phyloP scores from a whole-genome alignment of 2,888 invertebrate genomes.

The Spilosoma lubricipeda region DNA sequence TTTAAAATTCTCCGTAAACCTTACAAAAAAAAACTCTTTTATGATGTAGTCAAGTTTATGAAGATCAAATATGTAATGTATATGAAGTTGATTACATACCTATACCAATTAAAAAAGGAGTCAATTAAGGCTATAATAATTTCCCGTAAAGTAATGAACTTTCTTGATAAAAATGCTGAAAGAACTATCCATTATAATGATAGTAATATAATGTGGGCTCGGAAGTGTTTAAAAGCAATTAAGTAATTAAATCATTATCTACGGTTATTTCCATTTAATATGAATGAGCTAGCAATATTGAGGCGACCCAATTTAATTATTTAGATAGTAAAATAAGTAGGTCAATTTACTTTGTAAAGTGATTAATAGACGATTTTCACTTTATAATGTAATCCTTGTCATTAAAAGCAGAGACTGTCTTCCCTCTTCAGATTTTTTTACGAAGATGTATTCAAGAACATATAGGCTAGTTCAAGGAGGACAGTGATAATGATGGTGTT shows the following conservation, averaged over 20 bases:
- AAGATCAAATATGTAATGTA: background rate
- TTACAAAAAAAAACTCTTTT: background rate
- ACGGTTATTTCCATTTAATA: constrained; percentile 36
- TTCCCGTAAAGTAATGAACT: constrained; percentile 6
- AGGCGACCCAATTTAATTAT: constrained; percentile 12
- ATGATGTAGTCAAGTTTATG: background rate
- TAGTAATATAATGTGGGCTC: constrained; percentile 21
- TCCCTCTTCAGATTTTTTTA: background rate
- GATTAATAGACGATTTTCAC: constrained; percentile 4
- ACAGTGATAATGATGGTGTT: background rate
- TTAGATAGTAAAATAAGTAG: constrained; percentile 12
- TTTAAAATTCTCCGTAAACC: too few species aligned
- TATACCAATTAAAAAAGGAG: background rate
- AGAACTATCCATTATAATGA: constrained; percentile 31
- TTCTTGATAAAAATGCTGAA: background rate
- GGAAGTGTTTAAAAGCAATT: constrained; percentile 39
- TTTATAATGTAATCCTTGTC: background rate
- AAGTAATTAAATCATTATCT: constrained; percentile 48
- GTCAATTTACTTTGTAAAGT: constrained; percentile 4
- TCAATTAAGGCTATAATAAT: background rate
- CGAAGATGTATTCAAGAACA: background rate
- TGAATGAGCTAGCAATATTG: constrained; percentile 22
- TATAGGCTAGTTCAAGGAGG: background rate
- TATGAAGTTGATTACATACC: background rate
- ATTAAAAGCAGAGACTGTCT: background rate